Conservation (phyloP, 2,113 vertebrate genomes). For the Nibea coibor region DNA sequence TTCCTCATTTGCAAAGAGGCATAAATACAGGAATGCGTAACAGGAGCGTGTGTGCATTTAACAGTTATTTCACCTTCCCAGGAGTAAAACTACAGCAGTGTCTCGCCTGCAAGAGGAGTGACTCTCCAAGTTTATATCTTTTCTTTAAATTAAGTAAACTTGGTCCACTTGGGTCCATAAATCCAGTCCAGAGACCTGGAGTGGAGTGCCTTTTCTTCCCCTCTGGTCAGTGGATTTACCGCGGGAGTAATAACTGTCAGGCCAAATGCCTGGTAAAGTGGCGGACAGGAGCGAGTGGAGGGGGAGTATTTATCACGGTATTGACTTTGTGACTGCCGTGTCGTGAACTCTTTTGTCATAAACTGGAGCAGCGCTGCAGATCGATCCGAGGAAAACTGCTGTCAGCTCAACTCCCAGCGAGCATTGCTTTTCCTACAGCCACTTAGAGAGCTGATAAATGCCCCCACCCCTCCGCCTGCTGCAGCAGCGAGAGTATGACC, state of each 20-base stretch:
- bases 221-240: slow-evolving; percentile 91
- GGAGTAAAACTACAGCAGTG: slow-evolving; percentile 28
- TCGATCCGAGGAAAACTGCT: slow-evolving; percentile 87
- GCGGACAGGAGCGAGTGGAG: slow-evolving; percentile 86
- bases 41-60: slow-evolving; percentile 17
- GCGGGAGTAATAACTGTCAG: slow-evolving; percentile 93
- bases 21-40: not conserved
- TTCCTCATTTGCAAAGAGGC: slow-evolving; percentile 11
- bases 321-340: slow-evolving; percentile 89
- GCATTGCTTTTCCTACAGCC: slow-evolving; percentile 86
- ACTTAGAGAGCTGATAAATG: slow-evolving; percentile 87
- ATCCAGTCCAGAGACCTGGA: slow-evolving; percentile 78
- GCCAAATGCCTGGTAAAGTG: slow-evolving; percentile 88
- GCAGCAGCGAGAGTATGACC: slow-evolving; percentile 44
- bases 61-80: slow-evolving; percentile 13
- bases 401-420: slow-evolving; percentile 86
- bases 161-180: slow-evolving; percentile 87
- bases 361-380: slow-evolving; percentile 86
- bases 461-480: slow-evolving; percentile 57
- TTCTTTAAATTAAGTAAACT: slow-evolving; percentile 93
- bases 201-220: slow-evolving; percentile 84
- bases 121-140: slow-evolving; percentile 82
- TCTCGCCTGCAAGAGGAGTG: slow-evolving; percentile 35
- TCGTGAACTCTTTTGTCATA: slow-evolving; percentile 92
- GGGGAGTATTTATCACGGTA: slow-evolving; percentile 89